A percentile compares a stretch with the other conserved stretches of the same genome.
Conservation (phyloP, 2,888 invertebrate species). For the Tenodera sinensis region DNA sequence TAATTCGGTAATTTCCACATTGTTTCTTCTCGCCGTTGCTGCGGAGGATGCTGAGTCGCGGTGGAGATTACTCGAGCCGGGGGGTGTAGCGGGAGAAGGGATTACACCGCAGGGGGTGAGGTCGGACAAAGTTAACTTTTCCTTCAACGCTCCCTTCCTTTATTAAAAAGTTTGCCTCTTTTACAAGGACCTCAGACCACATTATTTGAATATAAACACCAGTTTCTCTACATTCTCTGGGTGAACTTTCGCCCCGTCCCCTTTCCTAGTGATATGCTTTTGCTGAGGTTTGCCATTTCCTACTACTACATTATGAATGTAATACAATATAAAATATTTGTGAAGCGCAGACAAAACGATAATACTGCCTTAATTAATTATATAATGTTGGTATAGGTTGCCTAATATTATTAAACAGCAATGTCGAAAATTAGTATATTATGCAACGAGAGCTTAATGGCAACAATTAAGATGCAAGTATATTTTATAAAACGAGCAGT, state of each 20-base stretch:
- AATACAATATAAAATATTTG: not conserved
- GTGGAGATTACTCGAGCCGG: not conserved
- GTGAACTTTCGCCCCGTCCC: not conserved
- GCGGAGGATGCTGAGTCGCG: not conserved
- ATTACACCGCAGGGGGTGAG: slow-evolving; percentile 20
- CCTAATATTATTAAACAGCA: too few species aligned
- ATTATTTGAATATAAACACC: slow-evolving; percentile 14
- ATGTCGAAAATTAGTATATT: too few species aligned
- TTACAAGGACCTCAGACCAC: not conserved
- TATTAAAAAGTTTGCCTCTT: slow-evolving; percentile 27
- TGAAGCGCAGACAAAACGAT: too few species aligned
- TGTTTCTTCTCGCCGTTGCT: slow-evolving; percentile 28
- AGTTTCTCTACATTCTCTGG: not conserved
- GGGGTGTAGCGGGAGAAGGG: slow-evolving; percentile 14
- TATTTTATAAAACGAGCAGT: too few species aligned
- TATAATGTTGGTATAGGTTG: too few species aligned
- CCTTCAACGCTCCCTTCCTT: not conserved
- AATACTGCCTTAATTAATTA: too few species aligned
- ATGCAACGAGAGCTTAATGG: too few species aligned
- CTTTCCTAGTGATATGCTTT: not conserved
- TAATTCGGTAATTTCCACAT: slow-evolving; percentile 34
- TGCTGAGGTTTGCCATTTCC: not conserved
- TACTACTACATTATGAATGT: not conserved
- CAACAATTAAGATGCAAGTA: too few species aligned
- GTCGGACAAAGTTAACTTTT: slow-evolving; percentile 26